Conservation (phyloP, 2,113 vertebrate genomes). For the Murina feae region DNA sequence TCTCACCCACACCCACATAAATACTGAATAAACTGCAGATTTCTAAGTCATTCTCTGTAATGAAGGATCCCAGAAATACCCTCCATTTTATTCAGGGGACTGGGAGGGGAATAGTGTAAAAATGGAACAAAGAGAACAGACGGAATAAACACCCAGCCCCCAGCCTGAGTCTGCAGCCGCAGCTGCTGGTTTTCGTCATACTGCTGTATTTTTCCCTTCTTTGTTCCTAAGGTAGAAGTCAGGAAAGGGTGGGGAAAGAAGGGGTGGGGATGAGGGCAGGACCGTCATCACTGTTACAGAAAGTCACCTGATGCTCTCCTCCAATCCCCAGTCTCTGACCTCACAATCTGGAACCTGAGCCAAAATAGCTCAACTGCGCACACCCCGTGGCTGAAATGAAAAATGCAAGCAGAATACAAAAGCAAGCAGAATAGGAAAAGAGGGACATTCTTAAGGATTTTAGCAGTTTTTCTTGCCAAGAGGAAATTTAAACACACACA, state of each 20-base stretch:
- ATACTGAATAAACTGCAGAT: constrained; percentile 27
- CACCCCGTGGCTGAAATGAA: constrained; percentile 86
- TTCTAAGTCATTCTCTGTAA: constrained; percentile 25
- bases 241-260: constrained; percentile 86
- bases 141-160: constrained; percentile 66
- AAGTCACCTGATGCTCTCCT: constrained; percentile 78
- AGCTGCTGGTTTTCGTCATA: constrained; percentile 76
- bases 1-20: constrained; percentile 29
- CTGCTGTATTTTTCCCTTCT: constrained; percentile 74
- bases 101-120: background rate
- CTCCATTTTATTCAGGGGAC: constrained; percentile 38
- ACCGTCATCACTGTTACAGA: constrained; percentile 61
- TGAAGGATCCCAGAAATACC: constrained; percentile 50
- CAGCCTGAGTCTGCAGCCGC: constrained; percentile 57
- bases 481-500: background rate
- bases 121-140: constrained; percentile 69
- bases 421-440: constrained; percentile 56
- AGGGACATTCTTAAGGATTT: background rate
- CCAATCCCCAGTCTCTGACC: constrained; percentile 81
- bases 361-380: constrained; percentile 91
- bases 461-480: constrained; percentile 15
- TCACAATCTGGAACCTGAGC: constrained; percentile 77
- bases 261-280: constrained; percentile 57
- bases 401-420: constrained; percentile 67
- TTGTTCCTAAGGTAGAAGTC: constrained; percentile 80